phyloP scores from a whole-genome alignment of 2,797 vertebrate species.

The Acrocephalus scirpaceus region DNA sequence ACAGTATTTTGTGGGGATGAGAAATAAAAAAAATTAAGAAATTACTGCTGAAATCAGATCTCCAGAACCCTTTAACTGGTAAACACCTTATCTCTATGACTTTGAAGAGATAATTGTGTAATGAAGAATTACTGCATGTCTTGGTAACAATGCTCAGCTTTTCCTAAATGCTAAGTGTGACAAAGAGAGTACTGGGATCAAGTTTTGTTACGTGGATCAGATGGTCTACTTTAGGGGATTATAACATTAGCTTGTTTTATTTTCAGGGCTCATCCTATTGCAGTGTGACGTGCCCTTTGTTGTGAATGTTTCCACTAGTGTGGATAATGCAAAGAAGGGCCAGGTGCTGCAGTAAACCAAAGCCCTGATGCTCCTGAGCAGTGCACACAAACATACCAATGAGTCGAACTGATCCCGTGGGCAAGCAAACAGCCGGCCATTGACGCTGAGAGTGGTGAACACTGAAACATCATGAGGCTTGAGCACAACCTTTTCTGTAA shows the following conservation, averaged over 20 bases:
- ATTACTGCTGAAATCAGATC: neutral
- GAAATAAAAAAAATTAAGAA: neutral
- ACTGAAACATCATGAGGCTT: slow-evolving; percentile 93
- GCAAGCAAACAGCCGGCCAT: slow-evolving; percentile 93
- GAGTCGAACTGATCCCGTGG: slow-evolving; percentile 91
- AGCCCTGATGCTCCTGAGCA: neutral
- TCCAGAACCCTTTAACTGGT: neutral
- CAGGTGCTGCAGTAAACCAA: neutral
- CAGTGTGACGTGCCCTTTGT: neutral
- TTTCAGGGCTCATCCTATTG: neutral
- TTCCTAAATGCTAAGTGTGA: neutral
- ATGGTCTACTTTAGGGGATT: neutral
- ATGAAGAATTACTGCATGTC: neutral
- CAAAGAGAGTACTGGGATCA: neutral
- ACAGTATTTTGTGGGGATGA: neutral
- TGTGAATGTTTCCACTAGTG: neutral
- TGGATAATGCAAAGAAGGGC: neutral
- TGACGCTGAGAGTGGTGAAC: slow-evolving; percentile 93
- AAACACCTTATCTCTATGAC: neutral
- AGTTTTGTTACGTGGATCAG: neutral
- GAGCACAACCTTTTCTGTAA: slow-evolving; percentile 92
- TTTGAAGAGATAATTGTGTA: neutral
- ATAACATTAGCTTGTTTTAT: neutral
- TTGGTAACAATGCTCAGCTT: neutral
- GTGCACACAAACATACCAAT: slow-evolving; percentile 82